Evolutionary conservation across 2,113 vertebrate species (phyloP).

Genomic region (Ageneiosus marmoratus): DNA sequence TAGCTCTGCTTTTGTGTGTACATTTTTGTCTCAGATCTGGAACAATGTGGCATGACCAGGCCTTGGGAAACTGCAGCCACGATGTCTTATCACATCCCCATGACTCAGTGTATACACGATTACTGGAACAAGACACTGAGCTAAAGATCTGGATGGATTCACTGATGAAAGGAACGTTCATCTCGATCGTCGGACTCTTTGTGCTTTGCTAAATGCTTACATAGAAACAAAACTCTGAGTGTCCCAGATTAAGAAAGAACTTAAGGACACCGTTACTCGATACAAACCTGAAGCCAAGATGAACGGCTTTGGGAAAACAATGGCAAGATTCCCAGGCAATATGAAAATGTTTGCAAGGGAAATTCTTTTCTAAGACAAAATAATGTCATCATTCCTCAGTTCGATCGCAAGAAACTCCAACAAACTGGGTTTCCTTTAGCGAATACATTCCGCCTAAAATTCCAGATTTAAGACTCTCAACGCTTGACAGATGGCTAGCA

Average conservation of each 20-base stretch:
- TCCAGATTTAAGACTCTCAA: constrained; percentile 34
- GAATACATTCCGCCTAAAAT: constrained; percentile 36
- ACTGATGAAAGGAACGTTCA: not conserved
- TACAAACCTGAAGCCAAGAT: not conserved
- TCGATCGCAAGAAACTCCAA: not conserved
- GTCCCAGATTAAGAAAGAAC: constrained; percentile 53
- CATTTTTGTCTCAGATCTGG: not conserved
- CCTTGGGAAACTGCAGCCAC: constrained; percentile 20
- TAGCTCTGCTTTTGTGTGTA: not conserved
- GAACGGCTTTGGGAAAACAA: not conserved
- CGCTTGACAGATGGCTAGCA: constrained; percentile 54
- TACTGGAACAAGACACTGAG: constrained; percentile 31
- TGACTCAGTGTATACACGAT: constrained; percentile 45
- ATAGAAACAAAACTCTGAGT: constrained; percentile 22
- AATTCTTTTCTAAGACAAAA: constrained; percentile 16
- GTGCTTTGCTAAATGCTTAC: constrained; percentile 42
- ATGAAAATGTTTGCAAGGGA: constrained; percentile 14
- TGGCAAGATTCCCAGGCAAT: not conserved
- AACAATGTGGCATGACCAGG: not conserved
- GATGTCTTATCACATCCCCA: constrained; percentile 46
- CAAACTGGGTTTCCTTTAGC: constrained; percentile 16
- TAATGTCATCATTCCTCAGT: not conserved
- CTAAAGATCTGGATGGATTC: not conserved
- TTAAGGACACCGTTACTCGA: not conserved
- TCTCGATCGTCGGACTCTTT: constrained; percentile 27